Conservation (phyloP, 2,888 invertebrate species). For the Sminthurides aquaticus region DNA sequence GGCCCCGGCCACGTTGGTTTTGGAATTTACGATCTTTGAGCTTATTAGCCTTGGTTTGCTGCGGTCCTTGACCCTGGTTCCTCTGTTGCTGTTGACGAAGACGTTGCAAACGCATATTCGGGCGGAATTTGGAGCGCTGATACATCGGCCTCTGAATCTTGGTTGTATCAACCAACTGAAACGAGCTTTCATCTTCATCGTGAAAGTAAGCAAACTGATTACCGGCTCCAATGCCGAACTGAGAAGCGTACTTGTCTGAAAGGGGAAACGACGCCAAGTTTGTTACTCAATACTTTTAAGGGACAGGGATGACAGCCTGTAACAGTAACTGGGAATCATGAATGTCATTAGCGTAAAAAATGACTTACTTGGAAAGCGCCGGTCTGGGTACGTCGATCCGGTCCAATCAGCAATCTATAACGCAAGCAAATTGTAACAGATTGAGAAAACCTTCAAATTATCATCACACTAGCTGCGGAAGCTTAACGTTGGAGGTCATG, state of each 20-base stretch:
- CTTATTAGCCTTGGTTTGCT: conserved; percentile 35
- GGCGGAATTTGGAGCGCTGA: conserved; percentile 82
- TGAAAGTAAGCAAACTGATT: conserved; percentile 98
- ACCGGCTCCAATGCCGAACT: conserved; percentile 64
- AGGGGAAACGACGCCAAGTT: not conserved
- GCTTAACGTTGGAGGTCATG: too few species aligned
- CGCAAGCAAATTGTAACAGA: conserved; percentile 23
- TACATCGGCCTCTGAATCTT: conserved; percentile 83
- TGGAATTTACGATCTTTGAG: conserved; percentile 73
- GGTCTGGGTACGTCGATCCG: conserved; percentile 81
- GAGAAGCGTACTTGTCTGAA: conserved; percentile 79
- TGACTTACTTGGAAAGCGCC: conserved; percentile 79
- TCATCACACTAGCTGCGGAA: too few species aligned
- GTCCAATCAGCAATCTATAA: conserved; percentile 89
- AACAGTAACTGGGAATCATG: too few species aligned
- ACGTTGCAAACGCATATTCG: conserved; percentile 62
- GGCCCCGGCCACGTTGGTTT: conserved; percentile 58
- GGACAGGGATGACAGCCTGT: too few species aligned
- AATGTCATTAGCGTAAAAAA: too few species aligned
- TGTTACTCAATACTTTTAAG: not conserved
- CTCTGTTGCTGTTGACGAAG: conserved; percentile 52
- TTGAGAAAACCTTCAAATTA: too few species aligned
- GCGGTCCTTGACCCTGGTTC: conserved; percentile 38
- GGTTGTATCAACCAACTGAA: conserved; percentile 94
- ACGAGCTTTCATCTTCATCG: conserved; percentile 96